Conservation (phyloP, 2,797 vertebrate genomes). For the Simalia tracyae region DNA sequence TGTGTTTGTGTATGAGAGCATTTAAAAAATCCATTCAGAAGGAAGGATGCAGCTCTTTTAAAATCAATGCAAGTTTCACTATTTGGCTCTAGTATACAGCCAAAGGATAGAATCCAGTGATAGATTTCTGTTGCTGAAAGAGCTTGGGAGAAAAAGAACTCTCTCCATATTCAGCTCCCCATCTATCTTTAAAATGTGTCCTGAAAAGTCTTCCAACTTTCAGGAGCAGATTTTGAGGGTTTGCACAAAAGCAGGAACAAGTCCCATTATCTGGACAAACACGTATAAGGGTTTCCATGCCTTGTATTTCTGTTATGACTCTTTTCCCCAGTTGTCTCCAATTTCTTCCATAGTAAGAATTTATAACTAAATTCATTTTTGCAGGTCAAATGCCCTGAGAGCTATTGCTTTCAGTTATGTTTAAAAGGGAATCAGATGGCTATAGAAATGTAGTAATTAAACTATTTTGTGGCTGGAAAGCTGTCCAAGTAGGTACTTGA, state of each 20-base stretch:
- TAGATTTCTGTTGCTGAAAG: too few species aligned
- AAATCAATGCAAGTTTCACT: not conserved
- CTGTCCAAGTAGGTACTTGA: slow-evolving; percentile 10
- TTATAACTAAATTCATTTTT: slow-evolving; percentile 12
- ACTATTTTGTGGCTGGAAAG: slow-evolving; percentile 10
- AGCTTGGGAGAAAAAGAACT: too few species aligned
- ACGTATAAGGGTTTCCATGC: too few species aligned
- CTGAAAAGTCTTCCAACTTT: not conserved
- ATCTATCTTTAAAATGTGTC: too few species aligned
- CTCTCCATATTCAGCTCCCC: too few species aligned
- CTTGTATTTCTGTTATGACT: too few species aligned
- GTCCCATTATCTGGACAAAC: too few species aligned
- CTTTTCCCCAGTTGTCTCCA: not conserved
- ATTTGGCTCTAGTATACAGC: not conserved
- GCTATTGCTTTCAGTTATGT: not conserved
- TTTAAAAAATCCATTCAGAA: not conserved
- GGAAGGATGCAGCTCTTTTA: not conserved
- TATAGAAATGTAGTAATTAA: not conserved
- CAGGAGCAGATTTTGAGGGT: not conserved
- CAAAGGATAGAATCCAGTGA: too few species aligned
- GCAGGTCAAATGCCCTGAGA: not conserved
- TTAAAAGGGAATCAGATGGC: not conserved
- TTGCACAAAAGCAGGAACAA: not conserved
- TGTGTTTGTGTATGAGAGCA: not conserved
- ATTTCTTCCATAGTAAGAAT: not conserved